Evolutionary conservation across 2,113 vertebrate species (phyloP), one percentile per base, ranked within the genome.

Genomic region (Cebus imitator): DNA sequence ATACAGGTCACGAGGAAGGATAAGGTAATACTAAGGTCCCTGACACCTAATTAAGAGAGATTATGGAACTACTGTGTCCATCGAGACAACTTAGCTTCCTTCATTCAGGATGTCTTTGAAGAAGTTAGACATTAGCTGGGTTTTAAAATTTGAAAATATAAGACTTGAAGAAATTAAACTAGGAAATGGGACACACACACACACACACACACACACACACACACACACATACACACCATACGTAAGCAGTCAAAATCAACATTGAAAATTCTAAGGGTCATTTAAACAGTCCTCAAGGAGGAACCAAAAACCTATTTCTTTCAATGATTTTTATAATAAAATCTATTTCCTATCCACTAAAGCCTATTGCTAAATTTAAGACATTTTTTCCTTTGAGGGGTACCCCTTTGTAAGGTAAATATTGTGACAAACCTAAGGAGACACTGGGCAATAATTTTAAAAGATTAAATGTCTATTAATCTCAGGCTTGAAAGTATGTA

Each of bases 401-500:
- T 25, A 85, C 2, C 80, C 27, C 40, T 66, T 95, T 83, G 72
- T 91, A 91, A 94, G 85, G 21, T 37, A 91, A 91, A 93, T 66
- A 35, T 52, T 76, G 0, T 83, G 75, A 70, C 37, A 94, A 91
- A 70, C 43, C n/a, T 79, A 82, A 52, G 66, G 6, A 66, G 37
- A 91, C 21, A 76, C 14, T 40, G 88, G 25, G 35, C 32, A 84
- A 94, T 57, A 58, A 75, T 89, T 87, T 78, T 21, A 88, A 48
- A 91, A 87, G 52, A 95, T 76, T 91, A 84, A 93, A 83, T 75
- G n/a, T 25, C 0, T 58, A 25, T 87, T 57, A 23, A 23, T 66
- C 94, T 93, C 79, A 72, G n/a, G 20, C 35, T 97, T 91, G 48
- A 80, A 94, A 95, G 82, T 20, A 35, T 37, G 68, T 55, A 96